Evolutionary conservation across 2,797 vertebrate species (phyloP).

Genomic region (Phrynocephalus guinanensis): DNA sequence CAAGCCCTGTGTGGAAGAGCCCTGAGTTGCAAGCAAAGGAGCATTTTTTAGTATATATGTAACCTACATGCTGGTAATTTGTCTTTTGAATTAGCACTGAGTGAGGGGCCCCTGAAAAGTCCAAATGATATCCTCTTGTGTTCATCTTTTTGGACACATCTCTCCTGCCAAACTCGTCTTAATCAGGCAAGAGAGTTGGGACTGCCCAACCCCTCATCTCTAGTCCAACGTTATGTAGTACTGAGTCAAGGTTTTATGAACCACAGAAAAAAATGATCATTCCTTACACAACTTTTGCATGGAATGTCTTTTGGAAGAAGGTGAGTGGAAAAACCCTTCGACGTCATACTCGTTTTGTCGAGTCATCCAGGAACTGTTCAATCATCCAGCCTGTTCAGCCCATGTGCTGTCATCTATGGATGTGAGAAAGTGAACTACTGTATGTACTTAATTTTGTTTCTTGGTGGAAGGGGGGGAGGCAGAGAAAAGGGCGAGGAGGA

Average conservation of each 20-base stretch:
- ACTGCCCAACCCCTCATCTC: neutral
- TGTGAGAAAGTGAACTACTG: neutral
- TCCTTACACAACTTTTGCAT: neutral
- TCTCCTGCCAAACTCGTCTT: neutral
- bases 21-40: no score
- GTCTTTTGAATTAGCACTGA: no score
- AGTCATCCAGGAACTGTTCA: conserved; percentile 37
- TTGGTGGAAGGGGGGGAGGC: neutral
- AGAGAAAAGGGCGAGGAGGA: no score
- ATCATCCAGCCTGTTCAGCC: neutral
- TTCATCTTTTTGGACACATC: no score
- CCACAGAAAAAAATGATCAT: neutral
- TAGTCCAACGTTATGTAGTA: neutral
- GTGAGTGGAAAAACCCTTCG: neutral
- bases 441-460: neutral
- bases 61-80: no score
- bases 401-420: conserved; percentile 21
- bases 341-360: neutral
- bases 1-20: no score
- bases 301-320: conserved; percentile 7
- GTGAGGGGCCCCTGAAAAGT: no score
- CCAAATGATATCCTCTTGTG: no score
- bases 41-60: no score
- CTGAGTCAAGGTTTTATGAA: neutral
- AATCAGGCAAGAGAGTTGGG: neutral